phyloP scores from a whole-genome alignment of 2,797 vertebrate species.

The Pipistrellus kuhlii region DNA sequence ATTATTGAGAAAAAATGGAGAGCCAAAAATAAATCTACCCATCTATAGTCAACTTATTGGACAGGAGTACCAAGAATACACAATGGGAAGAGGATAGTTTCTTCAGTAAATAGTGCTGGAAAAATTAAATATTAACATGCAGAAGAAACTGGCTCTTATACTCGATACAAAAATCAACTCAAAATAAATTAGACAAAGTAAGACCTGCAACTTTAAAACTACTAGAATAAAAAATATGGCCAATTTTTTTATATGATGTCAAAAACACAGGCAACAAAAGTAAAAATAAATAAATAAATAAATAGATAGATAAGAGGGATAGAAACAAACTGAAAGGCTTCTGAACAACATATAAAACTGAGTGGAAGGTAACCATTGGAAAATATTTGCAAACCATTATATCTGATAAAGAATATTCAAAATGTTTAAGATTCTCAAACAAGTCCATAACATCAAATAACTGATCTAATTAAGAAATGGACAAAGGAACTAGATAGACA shows the following conservation, averaged over 20 bases:
- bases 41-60: not conserved
- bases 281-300: not conserved
- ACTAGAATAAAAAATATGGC: not conserved
- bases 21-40: not conserved
- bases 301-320: not conserved
- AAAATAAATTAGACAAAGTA: no score
- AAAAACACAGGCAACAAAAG: not conserved
- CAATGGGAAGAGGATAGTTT: not conserved
- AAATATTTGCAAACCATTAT: not conserved
- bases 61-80: not conserved
- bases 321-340: not conserved
- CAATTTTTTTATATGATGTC: not conserved
- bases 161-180: not conserved
- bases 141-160: not conserved
- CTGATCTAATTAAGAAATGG: not conserved
- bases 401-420: not conserved
- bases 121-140: not conserved
- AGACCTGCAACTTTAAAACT: not conserved
- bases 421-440: not conserved
- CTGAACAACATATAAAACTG: not conserved
- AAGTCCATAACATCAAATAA: not conserved
- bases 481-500: not conserved
- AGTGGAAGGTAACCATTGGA: not conserved
- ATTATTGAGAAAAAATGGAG: not conserved
- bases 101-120: not conserved